A percentile compares a stretch with the other conserved stretches of the same genome.
Conservation (phyloP, 2,113 vertebrate genomes). For the Myrmecophaga tridactyla region DNA sequence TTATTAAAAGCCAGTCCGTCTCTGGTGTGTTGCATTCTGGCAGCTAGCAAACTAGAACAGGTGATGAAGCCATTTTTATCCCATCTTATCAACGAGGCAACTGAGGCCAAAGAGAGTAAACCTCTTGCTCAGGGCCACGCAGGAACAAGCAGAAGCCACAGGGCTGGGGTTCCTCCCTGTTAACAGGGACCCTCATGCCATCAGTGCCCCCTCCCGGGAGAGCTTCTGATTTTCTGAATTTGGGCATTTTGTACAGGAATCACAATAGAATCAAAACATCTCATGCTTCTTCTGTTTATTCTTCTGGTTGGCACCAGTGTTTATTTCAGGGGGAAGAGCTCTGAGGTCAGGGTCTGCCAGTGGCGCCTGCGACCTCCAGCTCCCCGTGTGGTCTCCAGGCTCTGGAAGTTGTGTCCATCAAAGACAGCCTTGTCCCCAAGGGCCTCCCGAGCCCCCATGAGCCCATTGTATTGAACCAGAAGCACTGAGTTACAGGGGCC, state of each 20-base stretch:
- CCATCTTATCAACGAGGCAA: neutral
- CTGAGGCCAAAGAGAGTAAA: neutral
- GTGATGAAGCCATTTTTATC: neutral
- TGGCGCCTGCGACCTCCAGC: neutral
- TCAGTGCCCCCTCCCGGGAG: neutral
- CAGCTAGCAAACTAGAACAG: too few species aligned
- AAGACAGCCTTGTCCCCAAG: slow-evolving; percentile 85
- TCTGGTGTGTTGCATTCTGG: too few species aligned
- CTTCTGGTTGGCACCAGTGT: neutral
- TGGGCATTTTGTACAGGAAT: neutral
- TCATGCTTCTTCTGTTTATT: too few species aligned
- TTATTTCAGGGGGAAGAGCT: neutral
- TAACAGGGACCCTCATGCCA: neutral
- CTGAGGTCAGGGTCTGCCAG: neutral
- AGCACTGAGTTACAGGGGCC: slow-evolving; percentile 89
- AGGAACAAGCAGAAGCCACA: too few species aligned
- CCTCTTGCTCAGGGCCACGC: neutral
- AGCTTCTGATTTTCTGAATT: neutral
- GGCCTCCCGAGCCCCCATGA: slow-evolving; percentile 90
- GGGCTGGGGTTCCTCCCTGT: too few species aligned
- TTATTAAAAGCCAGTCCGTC: too few species aligned
- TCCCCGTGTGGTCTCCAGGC: slow-evolving; percentile 83
- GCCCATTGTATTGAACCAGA: slow-evolving; percentile 89
- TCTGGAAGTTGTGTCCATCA: slow-evolving; percentile 86
- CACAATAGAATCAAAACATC: neutral